Percentiles rank a stretch among this genome's conserved stretches.
Conservation (phyloP, 2,113 vertebrate species). For the Oryzias celebensis region DNA sequence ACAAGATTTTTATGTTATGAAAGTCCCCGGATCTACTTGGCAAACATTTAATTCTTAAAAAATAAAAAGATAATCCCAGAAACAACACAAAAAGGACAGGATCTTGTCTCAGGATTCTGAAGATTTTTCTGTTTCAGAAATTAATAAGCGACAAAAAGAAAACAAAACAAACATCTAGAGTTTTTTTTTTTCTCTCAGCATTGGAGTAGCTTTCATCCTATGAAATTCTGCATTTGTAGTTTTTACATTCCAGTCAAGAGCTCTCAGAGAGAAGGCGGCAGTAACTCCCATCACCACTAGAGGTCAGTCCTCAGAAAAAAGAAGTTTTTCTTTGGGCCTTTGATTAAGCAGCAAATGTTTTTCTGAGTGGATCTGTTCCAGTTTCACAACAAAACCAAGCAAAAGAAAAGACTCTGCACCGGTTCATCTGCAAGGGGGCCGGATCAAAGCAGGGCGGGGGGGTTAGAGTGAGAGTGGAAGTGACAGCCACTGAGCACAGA, state of each 20-base stretch:
- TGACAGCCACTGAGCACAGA: conserved; percentile 60
- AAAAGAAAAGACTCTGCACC: conserved; percentile 14
- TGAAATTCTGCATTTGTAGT: too few relatives aligned
- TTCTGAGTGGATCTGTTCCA: neutral
- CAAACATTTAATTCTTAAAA: too few relatives aligned
- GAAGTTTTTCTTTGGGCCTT: conserved; percentile 2
- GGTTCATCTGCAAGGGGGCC: conserved; percentile 12
- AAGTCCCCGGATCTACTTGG: too few relatives aligned
- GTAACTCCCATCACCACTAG: conserved; percentile 32
- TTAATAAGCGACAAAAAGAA: too few relatives aligned
- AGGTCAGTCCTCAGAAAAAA: conserved; percentile 45
- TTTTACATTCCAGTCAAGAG: too few relatives aligned
- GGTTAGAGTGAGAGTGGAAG: conserved; percentile 34
- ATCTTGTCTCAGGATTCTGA: too few relatives aligned
- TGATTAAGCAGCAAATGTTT: conserved; percentile 6
- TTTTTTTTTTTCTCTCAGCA: neutral
- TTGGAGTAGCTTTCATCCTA: too few relatives aligned
- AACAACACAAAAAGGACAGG: too few relatives aligned
- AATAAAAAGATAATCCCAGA: too few relatives aligned
- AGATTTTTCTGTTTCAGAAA: too few relatives aligned
- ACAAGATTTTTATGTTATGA: too few relatives aligned
- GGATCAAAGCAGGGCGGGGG: conserved; percentile 23
- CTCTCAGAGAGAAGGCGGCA: neutral
- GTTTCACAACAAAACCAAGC: conserved; percentile 5
- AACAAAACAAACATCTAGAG: too few relatives aligned